Base-by-base conservation (phyloP, 2,797 vertebrate genomes). In the Geotrypetes seraphini region DNA sequence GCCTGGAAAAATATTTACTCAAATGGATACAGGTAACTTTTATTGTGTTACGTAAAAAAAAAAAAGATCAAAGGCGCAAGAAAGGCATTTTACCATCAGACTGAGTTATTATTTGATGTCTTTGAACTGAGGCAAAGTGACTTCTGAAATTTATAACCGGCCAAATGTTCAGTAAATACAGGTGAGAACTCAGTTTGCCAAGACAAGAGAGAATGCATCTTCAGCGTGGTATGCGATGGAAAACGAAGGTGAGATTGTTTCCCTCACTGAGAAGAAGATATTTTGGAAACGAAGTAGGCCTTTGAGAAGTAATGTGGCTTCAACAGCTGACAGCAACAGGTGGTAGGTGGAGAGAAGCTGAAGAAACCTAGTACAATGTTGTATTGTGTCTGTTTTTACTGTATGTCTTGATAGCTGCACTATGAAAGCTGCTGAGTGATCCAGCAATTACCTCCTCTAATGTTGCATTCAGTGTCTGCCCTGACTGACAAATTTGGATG, bases 361-460 rank as follows among this genome's bases (percentile, higher is more conserved):
- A 65, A 79, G 74, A 79, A 73, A 80, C 73, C 71, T 69, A 72
- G 58, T 45, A 50, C 57, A 65, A 63, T 65, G 79, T 74, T 75
- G 77, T 78, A 67, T 72, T 71, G 77, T 78, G 73, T 60, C 78
- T 47, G 36, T 63, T 81, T 62, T 79, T 79, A 73, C 75, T 77
- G 65, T 72, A 78, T 74, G 75, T 84, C 74, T 83, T 66, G 57
- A 73, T 61, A 65, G 77, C 75, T 68, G 44, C 28, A 43, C 77
- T 73, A 91, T 86, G 90, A 89, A 86, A 67, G 69, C 75, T 79
- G 85, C 71, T 79, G 87, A 88, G 59, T 83, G 86, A 88, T 83
- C 71, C 66, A 43, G 83, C 82, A 86, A 87, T 89, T 87, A 87
- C 73, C 73, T 78, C 60, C 71, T 82, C 81, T 81, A 83, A 85